phyloP scores from a whole-genome alignment of 2,113 vertebrate genomes.

The Uria lomvia region DNA sequence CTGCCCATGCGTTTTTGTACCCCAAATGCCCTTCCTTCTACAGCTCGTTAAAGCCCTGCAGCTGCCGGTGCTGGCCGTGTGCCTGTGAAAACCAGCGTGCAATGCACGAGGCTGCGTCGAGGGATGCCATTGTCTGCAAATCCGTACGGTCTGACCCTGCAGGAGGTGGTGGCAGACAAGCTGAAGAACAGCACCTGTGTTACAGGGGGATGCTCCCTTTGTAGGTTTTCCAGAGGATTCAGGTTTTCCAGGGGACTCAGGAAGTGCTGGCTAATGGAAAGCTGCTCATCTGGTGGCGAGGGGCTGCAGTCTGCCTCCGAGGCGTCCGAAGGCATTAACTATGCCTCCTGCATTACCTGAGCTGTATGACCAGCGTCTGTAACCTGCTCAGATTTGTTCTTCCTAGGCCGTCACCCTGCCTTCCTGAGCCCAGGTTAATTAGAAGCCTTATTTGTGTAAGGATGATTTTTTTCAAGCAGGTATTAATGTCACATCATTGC shows the following conservation, averaged over 20 bases:
- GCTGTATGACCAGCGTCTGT: neutral
- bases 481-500: neutral
- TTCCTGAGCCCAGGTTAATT: neutral
- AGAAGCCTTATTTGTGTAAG: neutral
- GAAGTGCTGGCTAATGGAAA: neutral
- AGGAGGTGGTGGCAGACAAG: neutral
- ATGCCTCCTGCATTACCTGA: neutral
- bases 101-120: accelerated
- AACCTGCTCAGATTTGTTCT: neutral
- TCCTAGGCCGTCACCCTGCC: neutral
- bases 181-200: no score
- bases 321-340: neutral
- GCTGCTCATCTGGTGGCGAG: no score
- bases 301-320: no score
- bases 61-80: no score
- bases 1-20: neutral
- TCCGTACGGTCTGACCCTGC: no score
- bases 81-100: neutral
- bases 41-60: neutral
- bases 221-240: neutral
- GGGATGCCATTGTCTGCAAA: neutral
- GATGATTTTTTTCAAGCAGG: neutral
- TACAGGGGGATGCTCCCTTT: neutral
- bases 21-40: no score
- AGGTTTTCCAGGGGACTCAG: neutral